These are phyloP conservation scores for Labeo calbasu DNA, from an alignment of 2,797 vertebrate species.

Conservation along the genomic window DNA sequence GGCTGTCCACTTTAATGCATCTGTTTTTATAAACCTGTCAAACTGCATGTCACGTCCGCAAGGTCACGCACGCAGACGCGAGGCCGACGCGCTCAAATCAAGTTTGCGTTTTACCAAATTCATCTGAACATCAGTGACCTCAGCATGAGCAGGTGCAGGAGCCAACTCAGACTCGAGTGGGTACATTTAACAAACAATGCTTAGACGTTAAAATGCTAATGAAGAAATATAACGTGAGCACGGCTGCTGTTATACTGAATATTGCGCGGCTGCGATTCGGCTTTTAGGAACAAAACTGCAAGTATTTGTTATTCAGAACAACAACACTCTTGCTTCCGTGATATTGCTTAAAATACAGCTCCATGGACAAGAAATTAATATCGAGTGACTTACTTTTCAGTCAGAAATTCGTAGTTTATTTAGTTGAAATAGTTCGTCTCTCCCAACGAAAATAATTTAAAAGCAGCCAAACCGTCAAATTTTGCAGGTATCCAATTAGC, in stretches of 20 bases:
- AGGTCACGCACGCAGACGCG: conserved; percentile 38
- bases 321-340: not conserved
- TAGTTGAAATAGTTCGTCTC: not conserved
- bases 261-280: not conserved
- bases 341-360: not conserved
- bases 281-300: not conserved
- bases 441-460: not conserved
- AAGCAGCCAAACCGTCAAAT: not conserved
- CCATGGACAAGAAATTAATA: not conserved
- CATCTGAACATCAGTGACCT: not conserved
- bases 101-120: not conserved
- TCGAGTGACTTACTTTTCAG: not conserved
- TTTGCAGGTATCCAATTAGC: not conserved
- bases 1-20: not conserved
- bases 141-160: conserved; percentile 8
- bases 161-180: not conserved
- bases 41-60: conserved; percentile 33
- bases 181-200: not conserved
- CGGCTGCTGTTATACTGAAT: not conserved
- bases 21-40: conserved; percentile 28
- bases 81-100: conserved; percentile 32
- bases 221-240: not conserved
- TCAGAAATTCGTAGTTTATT: not conserved
- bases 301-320: not conserved
- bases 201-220: not conserved